These are phyloP conservation scores for Plusia festucae DNA, from an alignment of 2,888 invertebrate genomes.

Conservation along the genomic window DNA sequence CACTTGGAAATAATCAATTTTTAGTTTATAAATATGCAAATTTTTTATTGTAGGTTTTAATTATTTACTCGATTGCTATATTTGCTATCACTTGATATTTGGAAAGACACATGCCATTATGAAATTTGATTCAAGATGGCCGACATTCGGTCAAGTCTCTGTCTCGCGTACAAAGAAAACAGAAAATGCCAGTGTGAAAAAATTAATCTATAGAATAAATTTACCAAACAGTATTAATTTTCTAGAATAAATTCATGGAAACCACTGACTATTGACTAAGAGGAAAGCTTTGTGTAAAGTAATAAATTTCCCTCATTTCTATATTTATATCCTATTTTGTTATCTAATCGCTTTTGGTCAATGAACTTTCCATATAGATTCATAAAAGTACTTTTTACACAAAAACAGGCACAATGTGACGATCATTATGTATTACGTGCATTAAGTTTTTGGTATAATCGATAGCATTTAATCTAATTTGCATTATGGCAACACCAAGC, in stretches of 20 bases:
- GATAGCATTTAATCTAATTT: neutral
- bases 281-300: neutral
- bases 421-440: neutral
- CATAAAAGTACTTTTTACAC: neutral
- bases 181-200: constrained; percentile 73
- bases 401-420: neutral
- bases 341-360: neutral
- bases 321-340: neutral
- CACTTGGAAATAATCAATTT: constrained; percentile 54
- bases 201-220: constrained; percentile 14
- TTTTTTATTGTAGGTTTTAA: constrained; percentile 67
- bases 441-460: neutral
- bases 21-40: constrained; percentile 63
- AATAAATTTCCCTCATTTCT: neutral
- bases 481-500: constrained; percentile 15
- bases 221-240: neutral
- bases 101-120: constrained; percentile 79
- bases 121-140: constrained; percentile 86
- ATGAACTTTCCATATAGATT: neutral
- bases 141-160: constrained; percentile 57
- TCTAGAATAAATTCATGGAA: neutral
- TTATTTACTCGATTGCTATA: constrained; percentile 58
- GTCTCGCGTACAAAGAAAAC: constrained; percentile 46
- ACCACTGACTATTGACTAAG: neutral
- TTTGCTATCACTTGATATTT: constrained; percentile 78